Evolutionary conservation across 2,797 vertebrate species (phyloP).

Genomic region (Brachyalestes nurse): DNA sequence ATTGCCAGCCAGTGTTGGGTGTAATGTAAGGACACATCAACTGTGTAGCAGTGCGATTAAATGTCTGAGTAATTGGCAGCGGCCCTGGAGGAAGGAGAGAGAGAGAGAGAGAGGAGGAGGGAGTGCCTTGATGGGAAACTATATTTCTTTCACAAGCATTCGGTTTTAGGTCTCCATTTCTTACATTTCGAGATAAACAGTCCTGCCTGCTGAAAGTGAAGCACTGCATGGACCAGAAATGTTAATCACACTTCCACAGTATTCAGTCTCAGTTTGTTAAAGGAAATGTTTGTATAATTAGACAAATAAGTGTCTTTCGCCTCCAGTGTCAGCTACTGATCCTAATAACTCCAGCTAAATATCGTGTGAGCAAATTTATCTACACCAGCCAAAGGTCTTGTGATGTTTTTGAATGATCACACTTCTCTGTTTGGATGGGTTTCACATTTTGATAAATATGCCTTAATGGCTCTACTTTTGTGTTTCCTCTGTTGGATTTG

Average conservation of each 20-base stretch:
- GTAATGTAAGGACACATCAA: conserved; percentile 64
- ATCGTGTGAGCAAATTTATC: neutral
- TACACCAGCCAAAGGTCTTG: neutral
- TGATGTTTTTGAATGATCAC: neutral
- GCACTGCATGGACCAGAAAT: neutral
- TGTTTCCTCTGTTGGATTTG: too few species aligned
- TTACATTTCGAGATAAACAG: conserved; percentile 2
- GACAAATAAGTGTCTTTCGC: neutral
- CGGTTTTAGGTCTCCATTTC: conserved; percentile 9
- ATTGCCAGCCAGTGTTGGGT: conserved; percentile 58
- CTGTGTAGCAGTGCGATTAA: conserved; percentile 58
- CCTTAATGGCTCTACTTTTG: neutral
- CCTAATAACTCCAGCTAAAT: neutral
- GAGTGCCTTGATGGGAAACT: neutral
- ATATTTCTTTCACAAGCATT: conserved; percentile 8
- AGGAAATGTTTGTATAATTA: neutral
- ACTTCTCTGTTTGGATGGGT: neutral
- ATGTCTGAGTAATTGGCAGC: conserved; percentile 63
- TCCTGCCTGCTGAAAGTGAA: neutral
- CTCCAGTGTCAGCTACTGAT: neutral
- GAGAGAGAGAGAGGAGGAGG: conserved; percentile 17
- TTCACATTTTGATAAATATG: neutral
- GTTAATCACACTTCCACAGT: neutral
- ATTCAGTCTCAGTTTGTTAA: neutral
- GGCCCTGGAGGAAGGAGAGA: conserved; percentile 44